Conservation (phyloP, 2,888 invertebrate genomes). For the Carcina quercana region DNA sequence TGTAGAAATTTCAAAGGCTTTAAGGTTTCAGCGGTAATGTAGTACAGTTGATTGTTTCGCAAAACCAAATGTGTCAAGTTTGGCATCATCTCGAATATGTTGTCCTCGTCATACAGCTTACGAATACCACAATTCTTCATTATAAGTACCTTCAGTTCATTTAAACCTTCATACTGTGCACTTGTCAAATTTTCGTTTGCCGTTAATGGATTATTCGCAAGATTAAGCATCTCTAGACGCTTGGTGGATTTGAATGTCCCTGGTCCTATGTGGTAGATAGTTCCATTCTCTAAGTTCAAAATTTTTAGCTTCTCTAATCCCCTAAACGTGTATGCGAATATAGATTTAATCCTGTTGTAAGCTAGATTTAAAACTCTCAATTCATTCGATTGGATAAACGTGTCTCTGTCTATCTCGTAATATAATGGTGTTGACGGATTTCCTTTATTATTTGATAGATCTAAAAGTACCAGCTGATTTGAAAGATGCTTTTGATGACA, state of each 20-base stretch:
- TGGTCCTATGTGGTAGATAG: constrained; percentile 61
- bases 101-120: constrained; percentile 49
- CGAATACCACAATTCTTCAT: constrained; percentile 68
- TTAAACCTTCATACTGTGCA: constrained; percentile 61
- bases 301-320: constrained; percentile 62
- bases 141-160: constrained; percentile 57
- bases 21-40: constrained; percentile 52
- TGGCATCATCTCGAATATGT: constrained; percentile 66
- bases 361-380: constrained; percentile 66
- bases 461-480: constrained; percentile 59
- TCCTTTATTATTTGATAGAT: constrained; percentile 68
- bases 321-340: constrained; percentile 64
- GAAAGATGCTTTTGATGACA: constrained; percentile 66
- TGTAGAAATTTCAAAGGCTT: constrained; percentile 53
- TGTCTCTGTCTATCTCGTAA: constrained; percentile 64
- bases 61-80: constrained; percentile 66
- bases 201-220: constrained; percentile 69
- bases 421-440: constrained; percentile 51
- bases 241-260: constrained; percentile 58
- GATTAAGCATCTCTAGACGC: constrained; percentile 61
- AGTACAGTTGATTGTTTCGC: constrained; percentile 60
- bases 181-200: constrained; percentile 50
- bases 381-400: constrained; percentile 61
- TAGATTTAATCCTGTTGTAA: constrained; percentile 66
- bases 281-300: constrained; percentile 68